Conservation (phyloP, 2,888 invertebrate genomes). For the Drosophila tripunctata region DNA sequence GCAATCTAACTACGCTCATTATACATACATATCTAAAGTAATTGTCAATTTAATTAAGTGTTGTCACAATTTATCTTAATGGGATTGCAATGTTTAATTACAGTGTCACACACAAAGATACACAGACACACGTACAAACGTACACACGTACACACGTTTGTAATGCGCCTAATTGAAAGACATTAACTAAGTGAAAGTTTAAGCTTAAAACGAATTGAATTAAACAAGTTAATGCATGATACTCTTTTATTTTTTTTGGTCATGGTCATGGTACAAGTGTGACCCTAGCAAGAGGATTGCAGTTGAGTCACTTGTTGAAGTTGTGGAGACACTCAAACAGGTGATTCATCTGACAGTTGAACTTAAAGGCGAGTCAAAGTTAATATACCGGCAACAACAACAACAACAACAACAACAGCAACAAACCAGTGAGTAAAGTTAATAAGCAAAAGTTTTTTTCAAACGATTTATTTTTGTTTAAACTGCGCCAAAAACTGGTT, state of each 20-base stretch:
- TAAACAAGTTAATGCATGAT: conserved; percentile 1
- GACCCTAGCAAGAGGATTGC: conserved; percentile 16
- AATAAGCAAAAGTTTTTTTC: conserved; percentile 50
- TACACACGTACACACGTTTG: background rate
- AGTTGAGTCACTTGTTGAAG: conserved; percentile 42
- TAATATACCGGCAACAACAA: conserved; percentile 19
- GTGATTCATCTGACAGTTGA: conserved; percentile 60
- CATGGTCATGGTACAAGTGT: conserved; percentile 20
- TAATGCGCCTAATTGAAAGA: conserved; percentile 32
- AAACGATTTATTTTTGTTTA: conserved; percentile 14
- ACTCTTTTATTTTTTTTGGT: conserved; percentile 8
- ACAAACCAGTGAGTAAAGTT: conserved; percentile 29
- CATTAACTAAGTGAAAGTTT: conserved; percentile 55
- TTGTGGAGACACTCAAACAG: conserved; percentile 42
- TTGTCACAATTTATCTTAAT: conserved; percentile 11
- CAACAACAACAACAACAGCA: conserved; percentile 14
- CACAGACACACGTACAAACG: background rate
- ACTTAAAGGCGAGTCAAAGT: conserved; percentile 34
- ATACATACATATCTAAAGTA: background rate
- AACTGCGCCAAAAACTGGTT: conserved; percentile 13
- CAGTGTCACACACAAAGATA: background rate
- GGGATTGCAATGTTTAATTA: conserved; percentile 20
- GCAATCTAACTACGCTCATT: background rate
- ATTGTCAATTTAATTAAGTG: conserved; percentile 3
- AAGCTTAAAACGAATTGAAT: background rate